Conservation (phyloP, 2,797 vertebrate species). For the Siniperca undulata region DNA sequence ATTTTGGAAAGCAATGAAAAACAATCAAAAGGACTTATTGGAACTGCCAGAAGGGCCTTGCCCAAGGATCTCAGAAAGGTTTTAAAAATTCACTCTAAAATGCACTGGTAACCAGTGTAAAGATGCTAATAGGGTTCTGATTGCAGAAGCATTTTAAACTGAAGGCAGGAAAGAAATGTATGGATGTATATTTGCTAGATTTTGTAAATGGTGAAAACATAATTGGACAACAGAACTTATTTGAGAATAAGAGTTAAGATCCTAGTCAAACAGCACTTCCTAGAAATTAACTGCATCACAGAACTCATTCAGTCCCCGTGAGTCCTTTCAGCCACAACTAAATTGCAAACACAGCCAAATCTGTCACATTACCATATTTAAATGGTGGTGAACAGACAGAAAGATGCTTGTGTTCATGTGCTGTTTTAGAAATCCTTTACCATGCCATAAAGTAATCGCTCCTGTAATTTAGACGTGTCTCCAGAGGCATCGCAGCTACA, state of each 20-base stretch:
- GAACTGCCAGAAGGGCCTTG: background rate
- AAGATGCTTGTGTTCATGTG: background rate
- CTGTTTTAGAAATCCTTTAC: constrained; percentile 13
- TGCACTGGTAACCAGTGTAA: background rate
- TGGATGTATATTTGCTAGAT: background rate
- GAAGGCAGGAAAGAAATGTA: background rate
- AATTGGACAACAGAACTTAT: background rate
- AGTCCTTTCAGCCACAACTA: background rate
- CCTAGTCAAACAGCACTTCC: background rate
- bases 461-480: constrained; percentile 9
- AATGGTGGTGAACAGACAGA: background rate
- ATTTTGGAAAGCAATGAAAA: background rate
- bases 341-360: background rate
- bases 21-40: background rate
- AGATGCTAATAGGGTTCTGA: background rate
- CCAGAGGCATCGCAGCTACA: constrained; percentile 12
- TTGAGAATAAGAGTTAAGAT: background rate
- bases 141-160: background rate
- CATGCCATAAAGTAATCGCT: background rate
- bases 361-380: background rate
- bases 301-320: background rate
- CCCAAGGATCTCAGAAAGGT: background rate
- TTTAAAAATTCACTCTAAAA: background rate
- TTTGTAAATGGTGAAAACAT: background rate
- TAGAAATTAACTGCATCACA: background rate